These are phyloP conservation scores for Liparis tanakae DNA, from an alignment of 2,797 vertebrate genomes.

Conservation along the genomic window DNA sequence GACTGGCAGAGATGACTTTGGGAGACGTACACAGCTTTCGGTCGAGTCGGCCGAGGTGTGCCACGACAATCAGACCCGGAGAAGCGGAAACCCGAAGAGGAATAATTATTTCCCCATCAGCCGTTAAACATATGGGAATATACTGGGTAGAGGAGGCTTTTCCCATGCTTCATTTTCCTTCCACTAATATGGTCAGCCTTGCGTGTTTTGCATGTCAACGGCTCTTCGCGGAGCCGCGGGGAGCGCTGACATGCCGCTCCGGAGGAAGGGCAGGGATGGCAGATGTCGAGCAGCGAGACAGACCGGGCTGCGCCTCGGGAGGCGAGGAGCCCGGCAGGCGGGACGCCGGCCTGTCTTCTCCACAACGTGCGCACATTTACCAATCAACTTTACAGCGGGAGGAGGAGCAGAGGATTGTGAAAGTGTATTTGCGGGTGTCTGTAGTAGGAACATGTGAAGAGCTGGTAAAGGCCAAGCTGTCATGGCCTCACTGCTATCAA, in stretches of 20 bases:
- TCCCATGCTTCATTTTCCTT: slow-evolving; percentile 2
- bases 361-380: slow-evolving; percentile 20
- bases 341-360: slow-evolving; percentile 18
- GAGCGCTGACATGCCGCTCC: slow-evolving; percentile 33
- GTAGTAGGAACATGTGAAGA: slow-evolving; percentile 10
- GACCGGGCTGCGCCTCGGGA: slow-evolving; percentile 56
- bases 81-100: slow-evolving; percentile 3
- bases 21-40: slow-evolving; percentile 50
- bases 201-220: slow-evolving; percentile 42
- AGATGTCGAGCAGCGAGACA: slow-evolving; percentile 66
- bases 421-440: slow-evolving; percentile 14
- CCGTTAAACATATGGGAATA: slow-evolving; percentile 10
- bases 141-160: background rate
- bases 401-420: slow-evolving; percentile 8
- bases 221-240: slow-evolving; percentile 38
- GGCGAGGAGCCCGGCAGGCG: slow-evolving; percentile 29
- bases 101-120: background rate
- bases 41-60: slow-evolving; percentile 18
- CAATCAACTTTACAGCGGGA: slow-evolving; percentile 19
- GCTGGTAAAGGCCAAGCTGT: slow-evolving; percentile 20
- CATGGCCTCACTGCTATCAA: slow-evolving; percentile 25
- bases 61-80: slow-evolving; percentile 28
- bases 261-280: slow-evolving; percentile 48
- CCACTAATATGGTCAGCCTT: slow-evolving; percentile 19
- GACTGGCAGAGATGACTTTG: slow-evolving; percentile 72